Base-by-base conservation (phyloP, 1,140 invertebrate species). In the Chymomyza costata region DNA sequence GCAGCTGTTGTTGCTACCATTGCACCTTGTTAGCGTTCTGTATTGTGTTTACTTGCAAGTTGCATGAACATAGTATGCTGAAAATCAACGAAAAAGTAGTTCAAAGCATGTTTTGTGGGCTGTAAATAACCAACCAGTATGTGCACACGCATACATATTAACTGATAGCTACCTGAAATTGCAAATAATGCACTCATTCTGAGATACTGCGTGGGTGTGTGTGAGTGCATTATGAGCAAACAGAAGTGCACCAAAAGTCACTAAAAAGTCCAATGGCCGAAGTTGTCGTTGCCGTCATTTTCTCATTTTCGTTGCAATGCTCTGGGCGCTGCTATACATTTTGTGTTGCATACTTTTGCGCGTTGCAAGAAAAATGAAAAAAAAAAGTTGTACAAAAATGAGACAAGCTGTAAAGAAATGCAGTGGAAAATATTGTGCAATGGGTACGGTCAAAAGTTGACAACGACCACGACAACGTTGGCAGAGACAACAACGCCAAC, bases 361-460 rank as follows among this genome's bases (percentile, higher is more conserved):
- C 47, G 61, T 58, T 55, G 49, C 43, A 48, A 35, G 21, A 38
- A 7, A n/a, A 11, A 31, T n/a, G 19, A 16, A 10, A 1, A 7
- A 5, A 19, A 25, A 28, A n/a, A 48, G 14, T n/a, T n/a, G 5
- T 6, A 28, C 25, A 28, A 28, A 28, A 11, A 15, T 11, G 2
- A 32, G 17, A 18, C 1, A 14, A 31, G 41, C n/a, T 30, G 14
- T 31, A 40, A 34, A 48, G 50, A 67, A 71, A 64, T 65, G 69
- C 64, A 52, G 53, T 68, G 65, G 59, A 73, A 60, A 73, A 67
- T 67, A 61, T 65, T 65, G 47, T 56, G 61, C 45, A 65, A 53
- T 55, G 68, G 63, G 68, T 51, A 67, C 63, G 68, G 68, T 71
- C 68, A 71, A 54, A 71, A 63, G 50, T 51, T 71, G 54, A 65